phyloP scores from a whole-genome alignment of 2,797 vertebrate genomes.

The Pseudomugil gertrudae region DNA sequence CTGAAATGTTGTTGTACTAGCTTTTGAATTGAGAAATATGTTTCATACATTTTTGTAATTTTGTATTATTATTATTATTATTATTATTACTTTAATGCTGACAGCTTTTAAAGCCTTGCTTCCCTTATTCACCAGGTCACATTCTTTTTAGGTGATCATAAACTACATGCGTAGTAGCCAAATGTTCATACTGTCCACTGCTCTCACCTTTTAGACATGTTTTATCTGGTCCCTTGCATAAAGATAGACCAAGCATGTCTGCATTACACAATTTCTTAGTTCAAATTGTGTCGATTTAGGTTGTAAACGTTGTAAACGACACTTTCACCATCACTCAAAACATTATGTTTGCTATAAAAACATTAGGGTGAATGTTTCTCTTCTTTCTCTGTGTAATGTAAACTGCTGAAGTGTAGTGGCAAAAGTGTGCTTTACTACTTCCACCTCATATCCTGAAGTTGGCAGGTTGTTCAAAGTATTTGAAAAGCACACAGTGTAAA shows the following conservation, averaged over 20 bases:
- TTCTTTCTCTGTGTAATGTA: conserved; percentile 61
- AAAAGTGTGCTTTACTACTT: conserved; percentile 57
- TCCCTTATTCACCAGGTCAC: no score
- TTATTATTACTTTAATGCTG: no score
- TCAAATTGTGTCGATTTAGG: conserved; percentile 46
- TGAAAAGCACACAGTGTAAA: conserved; percentile 62
- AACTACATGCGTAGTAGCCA: no score
- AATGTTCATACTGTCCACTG: no score
- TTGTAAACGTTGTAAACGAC: no score
- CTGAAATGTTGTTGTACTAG: no score
- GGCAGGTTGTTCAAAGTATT: conserved; percentile 72
- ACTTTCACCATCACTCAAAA: conserved; percentile 54
- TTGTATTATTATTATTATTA: no score
- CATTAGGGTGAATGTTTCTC: conserved; percentile 57
- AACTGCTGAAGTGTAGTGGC: conserved; percentile 50
- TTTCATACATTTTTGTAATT: no score
- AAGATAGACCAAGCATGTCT: conserved; percentile 39
- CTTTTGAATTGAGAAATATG: no score
- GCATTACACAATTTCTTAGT: conserved; percentile 53
- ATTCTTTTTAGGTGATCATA: no score
- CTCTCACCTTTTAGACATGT: conserved; percentile 37
- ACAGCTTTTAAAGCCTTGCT: no score
- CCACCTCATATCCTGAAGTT: conserved; percentile 58
- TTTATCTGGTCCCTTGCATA: conserved; percentile 59
- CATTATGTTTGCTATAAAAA: conserved; percentile 60